Percentiles rank a stretch among this genome's conserved stretches.
These are phyloP conservation scores for Dasyurus viverrinus DNA, from an alignment of 2,113 vertebrate genomes.

Conservation along the genomic window DNA sequence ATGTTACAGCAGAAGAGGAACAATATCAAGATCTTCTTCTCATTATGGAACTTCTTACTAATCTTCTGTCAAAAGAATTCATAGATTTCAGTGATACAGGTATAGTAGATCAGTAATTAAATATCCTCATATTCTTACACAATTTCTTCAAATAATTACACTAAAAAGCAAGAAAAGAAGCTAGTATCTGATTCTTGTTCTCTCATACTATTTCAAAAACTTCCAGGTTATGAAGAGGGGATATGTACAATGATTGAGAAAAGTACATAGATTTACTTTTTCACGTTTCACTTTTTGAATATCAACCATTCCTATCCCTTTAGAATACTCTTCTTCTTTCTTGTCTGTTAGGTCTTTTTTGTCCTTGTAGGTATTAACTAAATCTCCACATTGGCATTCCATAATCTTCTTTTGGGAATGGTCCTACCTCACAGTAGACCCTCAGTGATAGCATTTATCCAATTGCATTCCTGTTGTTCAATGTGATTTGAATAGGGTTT, in stretches of 20 bases:
- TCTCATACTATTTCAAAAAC: neutral
- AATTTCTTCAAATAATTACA: neutral
- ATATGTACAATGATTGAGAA: neutral
- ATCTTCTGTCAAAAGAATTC: slow-evolving; percentile 98
- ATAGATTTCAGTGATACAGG: slow-evolving; percentile 99
- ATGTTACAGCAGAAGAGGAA: slow-evolving; percentile 96
- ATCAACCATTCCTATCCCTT: neutral
- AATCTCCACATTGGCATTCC: neutral
- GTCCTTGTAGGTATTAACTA: neutral
- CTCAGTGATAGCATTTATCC: neutral
- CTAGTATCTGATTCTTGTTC: neutral
- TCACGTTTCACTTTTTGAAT: neutral
- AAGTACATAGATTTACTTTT: neutral
- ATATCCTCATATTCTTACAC: neutral
- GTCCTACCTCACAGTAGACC: neutral
- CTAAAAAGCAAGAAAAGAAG: neutral
- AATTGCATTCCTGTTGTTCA: neutral
- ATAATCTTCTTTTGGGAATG: neutral
- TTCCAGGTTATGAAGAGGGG: neutral
- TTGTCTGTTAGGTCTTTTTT: neutral
- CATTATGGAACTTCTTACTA: slow-evolving; percentile 99
- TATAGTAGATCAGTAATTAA: slow-evolving; percentile 65
- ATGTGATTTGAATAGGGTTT: neutral
- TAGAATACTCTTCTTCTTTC: neutral
- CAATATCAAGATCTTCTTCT: slow-evolving; percentile 99